Evolutionary conservation across 2,113 vertebrate species (phyloP), one percentile per base, ranked within the genome.

Genomic region (Piliocolobus tephrosceles): DNA sequence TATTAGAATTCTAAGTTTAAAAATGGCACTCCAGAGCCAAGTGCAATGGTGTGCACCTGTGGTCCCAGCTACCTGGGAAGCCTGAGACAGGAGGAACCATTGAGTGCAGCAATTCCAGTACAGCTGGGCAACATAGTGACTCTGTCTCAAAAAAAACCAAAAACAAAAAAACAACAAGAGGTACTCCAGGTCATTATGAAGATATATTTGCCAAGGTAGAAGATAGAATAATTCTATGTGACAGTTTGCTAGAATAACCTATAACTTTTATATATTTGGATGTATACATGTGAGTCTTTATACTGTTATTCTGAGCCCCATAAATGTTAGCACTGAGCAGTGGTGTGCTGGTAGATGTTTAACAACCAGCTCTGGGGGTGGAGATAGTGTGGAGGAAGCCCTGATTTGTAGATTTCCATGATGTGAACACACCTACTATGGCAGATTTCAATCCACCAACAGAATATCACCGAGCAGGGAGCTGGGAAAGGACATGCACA

Each of bases 401-500:
- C 58, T 84, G 78, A 88, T 30, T 8, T 55, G 58, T 18, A 87
- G n/a, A 22, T 86, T 81, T 70, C 43, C 17, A 6, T 1, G 5
- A 2, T 8, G 13, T 43, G 57, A 23, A 52, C 43, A 30, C 0
- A 1, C 3, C 40, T 25, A 40, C n/a, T 20, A 3, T n/a, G 1
- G 40, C 50, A 52, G 76, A 68, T 66, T 32, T 32, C 47, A 16
- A 76, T 72, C 32, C 11, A 78, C 30, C 30, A 55, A 23, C n/a
- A 20, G 20, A 35, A 4, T 17, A 43, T n/a, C 50, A n/a, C 30
- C 1, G 8, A n/a, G 8, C 9, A 14, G 22, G 2, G 14, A 57
- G 35, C 2, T 78, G 40, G 68, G 47, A 35, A 57, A 40, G 55
- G 47, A n/a, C 14, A 45, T n/a, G 64, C 22, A 22, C 18, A 58